Percentiles rank a stretch among this genome's conserved stretches.
Evolutionary conservation across 2,888 invertebrate genomes (phyloP).

Genomic region (Rotaria magnacalcarata): DNA sequence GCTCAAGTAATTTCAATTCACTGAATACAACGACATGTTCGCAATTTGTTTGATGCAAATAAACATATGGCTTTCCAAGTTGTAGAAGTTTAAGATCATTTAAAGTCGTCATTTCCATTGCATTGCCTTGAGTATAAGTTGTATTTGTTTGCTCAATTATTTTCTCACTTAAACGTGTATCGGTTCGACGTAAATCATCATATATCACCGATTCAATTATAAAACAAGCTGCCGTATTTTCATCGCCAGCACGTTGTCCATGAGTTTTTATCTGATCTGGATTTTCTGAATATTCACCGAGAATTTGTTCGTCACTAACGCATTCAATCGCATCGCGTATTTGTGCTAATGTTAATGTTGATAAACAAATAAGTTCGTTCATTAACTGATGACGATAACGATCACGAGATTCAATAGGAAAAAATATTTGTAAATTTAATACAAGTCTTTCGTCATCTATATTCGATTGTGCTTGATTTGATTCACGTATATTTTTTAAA

Average conservation of each 20-base stretch:
- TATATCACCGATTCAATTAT: conserved; percentile 46
- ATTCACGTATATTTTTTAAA: conserved; percentile 31
- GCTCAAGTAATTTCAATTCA: conserved; percentile 62
- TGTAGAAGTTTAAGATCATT: conserved; percentile 52
- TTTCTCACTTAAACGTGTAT: conserved; percentile 27
- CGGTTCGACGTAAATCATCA: conserved; percentile 41
- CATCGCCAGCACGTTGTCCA: neutral
- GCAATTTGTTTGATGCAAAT: conserved; percentile 83
- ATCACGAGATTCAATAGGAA: conserved; percentile 20
- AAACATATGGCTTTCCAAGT: conserved; percentile 72
- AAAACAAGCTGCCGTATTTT: conserved; percentile 42
- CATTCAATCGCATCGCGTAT: conserved; percentile 24
- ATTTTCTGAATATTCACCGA: conserved; percentile 33
- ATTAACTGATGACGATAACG: conserved; percentile 25
- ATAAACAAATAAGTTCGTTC: conserved; percentile 33
- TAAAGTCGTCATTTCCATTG: conserved; percentile 54
- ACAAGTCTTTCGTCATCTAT: neutral
- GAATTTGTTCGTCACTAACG: conserved; percentile 30
- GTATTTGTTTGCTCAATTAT: conserved; percentile 22
- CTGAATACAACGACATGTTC: conserved; percentile 81
- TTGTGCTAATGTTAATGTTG: conserved; percentile 20
- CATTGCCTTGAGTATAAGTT: conserved; percentile 47
- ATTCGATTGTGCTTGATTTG: neutral
- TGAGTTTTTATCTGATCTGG: neutral
- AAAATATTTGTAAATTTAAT: conserved; percentile 25